These are phyloP conservation scores for Chondrosia reniformis DNA, from an alignment of 37 sponge, comb jelly and placozoan genomes.

Conservation along the genomic window DNA sequence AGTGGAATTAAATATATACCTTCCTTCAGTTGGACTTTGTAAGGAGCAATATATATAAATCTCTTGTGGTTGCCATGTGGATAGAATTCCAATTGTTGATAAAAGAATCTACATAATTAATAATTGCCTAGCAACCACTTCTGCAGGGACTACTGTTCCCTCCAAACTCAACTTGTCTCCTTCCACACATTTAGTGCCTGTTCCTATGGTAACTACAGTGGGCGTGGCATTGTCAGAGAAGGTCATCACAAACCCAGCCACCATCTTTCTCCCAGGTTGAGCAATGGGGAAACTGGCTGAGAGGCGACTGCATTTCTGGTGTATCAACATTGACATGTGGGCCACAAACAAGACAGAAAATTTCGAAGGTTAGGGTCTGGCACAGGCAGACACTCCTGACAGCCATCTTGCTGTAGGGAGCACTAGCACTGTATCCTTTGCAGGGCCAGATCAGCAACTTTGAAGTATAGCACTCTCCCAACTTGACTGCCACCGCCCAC, in stretches of 20 bases:
- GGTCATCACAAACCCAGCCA: conserved; percentile 81
- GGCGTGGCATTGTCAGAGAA: neutral
- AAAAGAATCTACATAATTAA: conserved; percentile 78
- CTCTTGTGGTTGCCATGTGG: neutral
- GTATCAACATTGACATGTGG: too few species aligned
- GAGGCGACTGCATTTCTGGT: conserved; percentile 41
- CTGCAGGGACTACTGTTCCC: conserved; percentile 87
- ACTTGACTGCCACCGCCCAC: too few species aligned
- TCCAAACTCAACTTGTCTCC: conserved; percentile 80
- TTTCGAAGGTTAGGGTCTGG: too few species aligned
- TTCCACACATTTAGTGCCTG: conserved; percentile 80
- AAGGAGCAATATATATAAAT: neutral
- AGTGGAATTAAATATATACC: conserved; percentile 60
- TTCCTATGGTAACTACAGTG: conserved; percentile 80
- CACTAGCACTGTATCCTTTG: too few species aligned
- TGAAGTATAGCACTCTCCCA: too few species aligned
- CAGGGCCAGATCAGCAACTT: too few species aligned
- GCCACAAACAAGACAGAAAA: too few species aligned
- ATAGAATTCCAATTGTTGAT: conserved; percentile 41
- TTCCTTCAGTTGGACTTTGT: neutral
- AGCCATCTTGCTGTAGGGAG: too few species aligned
- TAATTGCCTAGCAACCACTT: conserved; percentile 85
- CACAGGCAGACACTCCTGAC: too few species aligned
- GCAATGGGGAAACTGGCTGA: conserved; percentile 28
- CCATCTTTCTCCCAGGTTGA: conserved; percentile 80